Conservation (phyloP, 2,797 vertebrate species). For the Cossypha polioptera region DNA sequence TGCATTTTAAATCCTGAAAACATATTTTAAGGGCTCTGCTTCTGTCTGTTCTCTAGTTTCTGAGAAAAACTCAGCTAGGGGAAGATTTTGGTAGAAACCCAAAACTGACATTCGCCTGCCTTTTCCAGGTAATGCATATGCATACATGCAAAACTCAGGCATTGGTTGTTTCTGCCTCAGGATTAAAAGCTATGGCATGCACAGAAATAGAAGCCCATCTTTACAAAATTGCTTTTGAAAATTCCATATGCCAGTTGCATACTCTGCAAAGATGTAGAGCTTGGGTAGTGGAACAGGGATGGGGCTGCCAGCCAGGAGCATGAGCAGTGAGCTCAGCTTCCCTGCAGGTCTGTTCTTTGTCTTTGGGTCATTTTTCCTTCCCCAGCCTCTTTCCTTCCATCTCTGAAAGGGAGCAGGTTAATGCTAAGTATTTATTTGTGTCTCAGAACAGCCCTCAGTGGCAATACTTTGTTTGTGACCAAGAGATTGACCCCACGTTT, state of each 20-base stretch:
- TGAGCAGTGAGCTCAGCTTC: constrained; percentile 20
- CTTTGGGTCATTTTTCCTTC: constrained; percentile 33
- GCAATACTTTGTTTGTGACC: neutral
- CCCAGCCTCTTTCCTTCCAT: neutral
- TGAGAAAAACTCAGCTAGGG: constrained; percentile 60
- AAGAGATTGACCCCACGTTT: neutral
- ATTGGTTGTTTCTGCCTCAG: constrained; percentile 61
- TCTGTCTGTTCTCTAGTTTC: constrained; percentile 59
- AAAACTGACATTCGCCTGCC: constrained; percentile 65
- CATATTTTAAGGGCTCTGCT: constrained; percentile 55
- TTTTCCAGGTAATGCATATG: constrained; percentile 71
- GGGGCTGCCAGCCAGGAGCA: constrained; percentile 57
- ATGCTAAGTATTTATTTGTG: neutral
- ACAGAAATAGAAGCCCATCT: constrained; percentile 70
- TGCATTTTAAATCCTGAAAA: constrained; percentile 45
- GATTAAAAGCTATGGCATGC: constrained; percentile 66
- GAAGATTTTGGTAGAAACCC: constrained; percentile 65
- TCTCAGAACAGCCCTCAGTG: neutral
- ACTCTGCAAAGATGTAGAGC: constrained; percentile 54
- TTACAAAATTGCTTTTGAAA: constrained; percentile 61
- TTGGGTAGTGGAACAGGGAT: neutral
- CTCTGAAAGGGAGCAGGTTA: neutral
- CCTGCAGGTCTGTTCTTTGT: constrained; percentile 10
- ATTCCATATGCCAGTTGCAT: constrained; percentile 63
- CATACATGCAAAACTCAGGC: constrained; percentile 67